phyloP scores from a whole-genome alignment of 2,113 vertebrate genomes.

The Notechis scutatus region DNA sequence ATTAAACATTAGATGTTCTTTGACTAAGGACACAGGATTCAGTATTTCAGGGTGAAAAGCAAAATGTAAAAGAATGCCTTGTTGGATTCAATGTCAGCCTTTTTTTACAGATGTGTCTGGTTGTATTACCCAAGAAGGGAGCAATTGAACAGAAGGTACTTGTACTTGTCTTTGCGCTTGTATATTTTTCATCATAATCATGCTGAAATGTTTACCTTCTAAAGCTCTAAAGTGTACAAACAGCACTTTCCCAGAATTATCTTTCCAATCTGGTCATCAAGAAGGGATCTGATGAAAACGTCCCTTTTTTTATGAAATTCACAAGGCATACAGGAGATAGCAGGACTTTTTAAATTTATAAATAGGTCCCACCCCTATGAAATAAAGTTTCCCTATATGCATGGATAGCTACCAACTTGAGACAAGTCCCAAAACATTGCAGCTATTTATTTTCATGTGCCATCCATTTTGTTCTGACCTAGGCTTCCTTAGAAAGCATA shows the following conservation, averaged over 20 bases:
- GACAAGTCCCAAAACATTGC: background rate
- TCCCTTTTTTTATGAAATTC: background rate
- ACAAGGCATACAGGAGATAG: background rate
- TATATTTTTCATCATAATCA: background rate
- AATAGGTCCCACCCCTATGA: background rate
- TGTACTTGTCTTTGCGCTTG: background rate
- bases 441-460: background rate
- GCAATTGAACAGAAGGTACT: background rate
- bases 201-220: background rate
- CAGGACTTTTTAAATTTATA: background rate
- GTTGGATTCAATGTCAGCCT: background rate
- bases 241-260: background rate
- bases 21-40: background rate
- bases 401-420: background rate
- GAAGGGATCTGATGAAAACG: background rate
- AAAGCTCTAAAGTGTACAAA: background rate
- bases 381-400: background rate
- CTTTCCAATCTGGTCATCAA: background rate
- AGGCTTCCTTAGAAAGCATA: too few species aligned
- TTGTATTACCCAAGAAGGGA: conserved; percentile 33
- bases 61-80: conserved; percentile 4
- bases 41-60: background rate
- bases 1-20: background rate
- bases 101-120: background rate
- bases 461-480: background rate